Evolutionary conservation across 2,797 vertebrate species (phyloP).

Genomic region (Squalus acanthias): DNA sequence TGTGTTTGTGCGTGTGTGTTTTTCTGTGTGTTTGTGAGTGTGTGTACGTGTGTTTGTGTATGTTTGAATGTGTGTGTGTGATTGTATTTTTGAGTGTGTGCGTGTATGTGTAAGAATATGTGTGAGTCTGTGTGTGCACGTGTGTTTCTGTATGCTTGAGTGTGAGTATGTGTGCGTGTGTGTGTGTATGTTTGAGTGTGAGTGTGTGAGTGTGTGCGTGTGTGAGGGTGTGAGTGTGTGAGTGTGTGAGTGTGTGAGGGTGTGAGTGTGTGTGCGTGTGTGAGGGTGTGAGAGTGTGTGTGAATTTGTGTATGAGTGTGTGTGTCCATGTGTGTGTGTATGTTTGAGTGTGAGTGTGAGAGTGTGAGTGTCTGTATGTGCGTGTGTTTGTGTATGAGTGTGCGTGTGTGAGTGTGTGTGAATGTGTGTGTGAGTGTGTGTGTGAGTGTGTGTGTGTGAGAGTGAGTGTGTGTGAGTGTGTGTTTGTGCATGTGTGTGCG

Average conservation of each 20-base stretch:
- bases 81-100: neutral
- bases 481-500: neutral
- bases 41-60: no score
- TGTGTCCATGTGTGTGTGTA: neutral
- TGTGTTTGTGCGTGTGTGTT: no score
- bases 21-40: no score
- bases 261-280: neutral
- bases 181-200: neutral
- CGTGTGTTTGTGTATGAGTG: neutral
- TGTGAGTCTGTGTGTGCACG: neutral
- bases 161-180: neutral
- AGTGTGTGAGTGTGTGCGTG: neutral
- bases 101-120: neutral
- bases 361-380: neutral
- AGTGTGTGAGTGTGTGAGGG: neutral
- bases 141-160: neutral
- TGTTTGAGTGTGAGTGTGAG: neutral
- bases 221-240: neutral
- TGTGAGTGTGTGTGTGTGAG: neutral
- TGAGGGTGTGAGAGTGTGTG: neutral
- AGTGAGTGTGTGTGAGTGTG: neutral
- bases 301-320: neutral
- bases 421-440: neutral
- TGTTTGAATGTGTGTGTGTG: neutral
- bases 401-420: neutral